Percentiles rank a stretch among this genome's conserved stretches.
phyloP scores from a whole-genome alignment of 1,140 invertebrate species.

The Thaumatotibia leucotreta region DNA sequence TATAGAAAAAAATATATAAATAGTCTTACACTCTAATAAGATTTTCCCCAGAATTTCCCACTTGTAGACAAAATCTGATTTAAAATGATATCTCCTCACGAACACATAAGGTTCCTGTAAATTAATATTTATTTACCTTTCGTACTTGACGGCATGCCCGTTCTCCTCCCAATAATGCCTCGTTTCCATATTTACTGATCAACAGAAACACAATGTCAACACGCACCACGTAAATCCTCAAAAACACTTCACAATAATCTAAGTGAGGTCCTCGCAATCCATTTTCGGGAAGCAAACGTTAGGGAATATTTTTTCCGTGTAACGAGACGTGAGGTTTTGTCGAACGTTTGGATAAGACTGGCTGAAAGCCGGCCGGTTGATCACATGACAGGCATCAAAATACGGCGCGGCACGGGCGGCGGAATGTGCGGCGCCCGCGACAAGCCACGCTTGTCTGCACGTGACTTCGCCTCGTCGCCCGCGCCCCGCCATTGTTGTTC shows the following conservation, averaged over 20 bases:
- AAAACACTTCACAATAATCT: conserved; percentile 26
- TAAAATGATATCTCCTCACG: too few species aligned
- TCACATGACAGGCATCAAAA: conserved; percentile 45
- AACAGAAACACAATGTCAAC: conserved; percentile 36
- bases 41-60: too few species aligned
- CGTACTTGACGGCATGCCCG: conserved; percentile 65
- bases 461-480: conserved; percentile 15
- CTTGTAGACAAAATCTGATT: too few species aligned
- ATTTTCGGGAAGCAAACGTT: conserved; percentile 28
- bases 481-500: conserved; percentile 31
- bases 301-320: conserved; percentile 26
- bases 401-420: conserved; percentile 34
- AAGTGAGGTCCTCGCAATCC: conserved; percentile 40
- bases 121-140: conserved; percentile 50
- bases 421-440: conserved; percentile 36
- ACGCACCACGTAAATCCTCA: conserved; percentile 28
- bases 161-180: conserved; percentile 69
- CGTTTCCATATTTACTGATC: conserved; percentile 60
- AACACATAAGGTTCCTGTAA: not conserved
- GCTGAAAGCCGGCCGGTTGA: conserved; percentile 34
- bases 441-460: conserved; percentile 18
- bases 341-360: conserved; percentile 16
- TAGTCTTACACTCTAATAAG: too few species aligned
- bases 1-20: too few species aligned
- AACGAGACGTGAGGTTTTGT: conserved; percentile 29